Conservation (phyloP, 2,888 invertebrate species). For the Drosophila pseudotalamancana region DNA sequence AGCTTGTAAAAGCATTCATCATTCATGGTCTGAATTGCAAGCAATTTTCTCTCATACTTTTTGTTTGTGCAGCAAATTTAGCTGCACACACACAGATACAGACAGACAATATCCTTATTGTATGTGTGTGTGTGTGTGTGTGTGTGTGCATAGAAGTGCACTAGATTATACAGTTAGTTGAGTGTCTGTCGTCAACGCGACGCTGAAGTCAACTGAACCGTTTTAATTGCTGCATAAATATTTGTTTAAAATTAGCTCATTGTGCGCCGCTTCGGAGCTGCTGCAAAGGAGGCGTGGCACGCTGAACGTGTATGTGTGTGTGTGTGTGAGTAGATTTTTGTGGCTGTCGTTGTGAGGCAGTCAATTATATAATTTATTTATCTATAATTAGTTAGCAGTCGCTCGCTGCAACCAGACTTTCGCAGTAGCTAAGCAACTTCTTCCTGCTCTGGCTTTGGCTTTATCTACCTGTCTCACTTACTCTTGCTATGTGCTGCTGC, state of each 20-base stretch:
- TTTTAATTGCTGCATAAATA: conserved; percentile 79
- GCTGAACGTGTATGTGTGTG: background rate
- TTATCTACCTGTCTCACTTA: background rate
- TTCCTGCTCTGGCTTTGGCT: too few species aligned
- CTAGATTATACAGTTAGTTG: conserved; percentile 40
- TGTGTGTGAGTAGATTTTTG: conserved; percentile 2
- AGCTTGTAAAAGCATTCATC: conserved; percentile 63
- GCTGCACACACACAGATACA: conserved; percentile 9
- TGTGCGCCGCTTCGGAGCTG: conserved; percentile 45
- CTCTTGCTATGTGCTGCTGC: background rate
- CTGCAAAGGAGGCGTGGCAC: conserved; percentile 6
- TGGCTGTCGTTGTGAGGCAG: conserved; percentile 28
- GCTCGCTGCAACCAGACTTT: conserved; percentile 1
- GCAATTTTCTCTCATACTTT: conserved; percentile 37
- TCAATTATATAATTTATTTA: conserved; percentile 77
- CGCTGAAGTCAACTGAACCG: conserved; percentile 68
- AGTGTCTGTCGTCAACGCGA: conserved; percentile 28
- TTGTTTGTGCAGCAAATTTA: conserved; percentile 53
- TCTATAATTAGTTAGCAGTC: conserved; percentile 66
- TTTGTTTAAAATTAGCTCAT: conserved; percentile 77
- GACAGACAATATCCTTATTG: background rate
- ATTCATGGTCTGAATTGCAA: conserved; percentile 56
- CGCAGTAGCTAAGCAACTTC: conserved; percentile 9
- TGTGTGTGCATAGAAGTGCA: conserved; percentile 20
- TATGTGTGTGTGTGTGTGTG: background rate